Conservation (phyloP, 2,888 invertebrate species). For the Agrochola macilenta region DNA sequence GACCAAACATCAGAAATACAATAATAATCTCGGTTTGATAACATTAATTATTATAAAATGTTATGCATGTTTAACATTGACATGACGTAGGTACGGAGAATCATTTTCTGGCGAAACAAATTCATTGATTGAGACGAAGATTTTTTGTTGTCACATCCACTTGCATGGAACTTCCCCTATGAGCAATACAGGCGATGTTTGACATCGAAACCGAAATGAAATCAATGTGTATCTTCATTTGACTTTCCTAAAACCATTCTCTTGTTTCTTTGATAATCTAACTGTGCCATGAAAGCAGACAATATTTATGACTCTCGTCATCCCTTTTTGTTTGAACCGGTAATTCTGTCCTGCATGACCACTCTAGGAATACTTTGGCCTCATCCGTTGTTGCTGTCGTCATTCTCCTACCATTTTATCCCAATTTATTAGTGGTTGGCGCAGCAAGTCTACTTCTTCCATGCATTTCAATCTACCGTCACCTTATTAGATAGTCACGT, state of each 20-base stretch:
- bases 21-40: conserved; percentile 20
- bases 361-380: neutral
- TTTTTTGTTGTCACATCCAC: too few relatives aligned
- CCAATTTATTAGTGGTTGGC: neutral
- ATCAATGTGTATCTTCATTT: neutral
- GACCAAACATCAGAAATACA: conserved; percentile 22
- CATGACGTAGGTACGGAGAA: neutral
- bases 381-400: too few relatives aligned
- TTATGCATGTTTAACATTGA: conserved; percentile 9
- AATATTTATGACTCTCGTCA: neutral
- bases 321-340: neutral
- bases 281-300: neutral
- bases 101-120: neutral
- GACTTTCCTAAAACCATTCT: neutral
- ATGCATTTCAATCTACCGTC: neutral
- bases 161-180: neutral
- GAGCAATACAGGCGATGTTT: neutral
- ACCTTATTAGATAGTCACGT: too few relatives aligned
- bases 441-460: neutral
- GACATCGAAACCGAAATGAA: neutral
- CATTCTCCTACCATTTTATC: neutral
- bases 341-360: neutral
- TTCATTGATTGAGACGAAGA: neutral
- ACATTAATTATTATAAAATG: conserved; percentile 10
- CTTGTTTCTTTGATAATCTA: neutral